A percentile compares a stretch with the other conserved stretches of the same genome.
These are phyloP conservation scores for Rhea americana DNA, from an alignment of 2,113 vertebrate species.

Conservation along the genomic window DNA sequence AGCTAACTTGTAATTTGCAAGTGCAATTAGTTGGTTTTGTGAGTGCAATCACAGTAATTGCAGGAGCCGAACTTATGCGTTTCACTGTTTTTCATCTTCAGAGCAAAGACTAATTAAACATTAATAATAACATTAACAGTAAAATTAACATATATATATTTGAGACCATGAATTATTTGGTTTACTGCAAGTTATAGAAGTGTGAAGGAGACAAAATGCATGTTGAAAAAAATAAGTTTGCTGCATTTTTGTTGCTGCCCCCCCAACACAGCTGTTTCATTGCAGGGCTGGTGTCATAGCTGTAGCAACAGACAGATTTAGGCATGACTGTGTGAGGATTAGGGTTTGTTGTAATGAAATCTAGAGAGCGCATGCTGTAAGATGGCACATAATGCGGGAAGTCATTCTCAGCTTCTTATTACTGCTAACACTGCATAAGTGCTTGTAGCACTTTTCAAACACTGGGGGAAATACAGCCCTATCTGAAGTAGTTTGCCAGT, in stretches of 20 bases:
- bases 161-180: constrained; percentile 68
- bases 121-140: constrained; percentile 70
- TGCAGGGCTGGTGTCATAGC: not conserved
- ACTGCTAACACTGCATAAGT: not conserved
- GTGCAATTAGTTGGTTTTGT: constrained; percentile 73
- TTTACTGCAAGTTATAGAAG: constrained; percentile 36
- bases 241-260: constrained; percentile 3
- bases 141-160: constrained; percentile 68
- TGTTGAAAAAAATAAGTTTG: constrained; percentile 18
- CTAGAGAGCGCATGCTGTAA: not conserved
- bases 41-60: constrained; percentile 73
- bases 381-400: not conserved
- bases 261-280: constrained; percentile 41
- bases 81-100: constrained; percentile 66
- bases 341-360: constrained; percentile 40
- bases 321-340: constrained; percentile 39
- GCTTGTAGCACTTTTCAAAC: not conserved
- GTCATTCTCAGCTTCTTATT: not conserved
- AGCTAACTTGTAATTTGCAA: constrained; percentile 72
- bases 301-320: constrained; percentile 49
- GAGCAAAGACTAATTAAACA: constrained; percentile 72
- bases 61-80: constrained; percentile 62
- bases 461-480: not conserved
- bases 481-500: not conserved
- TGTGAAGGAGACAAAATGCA: constrained; percentile 41